Evolutionary conservation across 2,888 invertebrate genomes (phyloP).

Genomic region (Achlya flavicornis): DNA sequence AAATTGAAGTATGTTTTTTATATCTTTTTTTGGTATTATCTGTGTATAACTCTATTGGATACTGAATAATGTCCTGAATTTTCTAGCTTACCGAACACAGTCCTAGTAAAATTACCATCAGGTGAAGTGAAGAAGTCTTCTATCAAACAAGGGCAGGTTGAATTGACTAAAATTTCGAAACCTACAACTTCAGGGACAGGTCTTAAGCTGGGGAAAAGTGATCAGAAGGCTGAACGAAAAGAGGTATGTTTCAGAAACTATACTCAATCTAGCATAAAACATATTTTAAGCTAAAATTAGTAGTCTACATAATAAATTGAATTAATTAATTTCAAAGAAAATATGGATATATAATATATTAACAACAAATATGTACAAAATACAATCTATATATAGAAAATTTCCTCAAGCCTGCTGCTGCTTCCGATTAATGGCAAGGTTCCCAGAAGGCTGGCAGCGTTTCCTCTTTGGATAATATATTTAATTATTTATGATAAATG

Average conservation of each 20-base stretch:
- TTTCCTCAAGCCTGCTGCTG: no score
- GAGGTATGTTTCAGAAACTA: constrained; percentile 49
- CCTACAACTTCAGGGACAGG: constrained; percentile 64
- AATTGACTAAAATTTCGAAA: constrained; percentile 69
- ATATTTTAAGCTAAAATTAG: no score
- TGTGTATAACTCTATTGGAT: background rate
- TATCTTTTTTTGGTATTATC: background rate
- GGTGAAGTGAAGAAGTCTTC: constrained; percentile 72
- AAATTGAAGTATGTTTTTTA: constrained; percentile 70
- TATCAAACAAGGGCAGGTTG: constrained; percentile 70
- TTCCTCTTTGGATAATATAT: no score
- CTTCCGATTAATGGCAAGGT: no score
- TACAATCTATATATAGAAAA: no score
- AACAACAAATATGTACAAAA: no score
- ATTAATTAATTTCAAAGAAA: no score
- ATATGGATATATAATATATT: no score
- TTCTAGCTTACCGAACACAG: constrained; percentile 76
- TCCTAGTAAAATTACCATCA: constrained; percentile 75
- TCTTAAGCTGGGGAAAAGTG: constrained; percentile 53
- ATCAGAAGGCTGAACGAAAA: constrained; percentile 67
- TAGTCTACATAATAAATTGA: no score
- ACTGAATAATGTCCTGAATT: background rate
- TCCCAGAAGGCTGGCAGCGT: no score
- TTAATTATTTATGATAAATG: no score
- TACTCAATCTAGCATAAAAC: no score